Percentiles rank a stretch among this genome's conserved stretches.
Evolutionary conservation across 2,113 vertebrate genomes (phyloP).

Genomic region (Cynoglossus semilaevis): DNA sequence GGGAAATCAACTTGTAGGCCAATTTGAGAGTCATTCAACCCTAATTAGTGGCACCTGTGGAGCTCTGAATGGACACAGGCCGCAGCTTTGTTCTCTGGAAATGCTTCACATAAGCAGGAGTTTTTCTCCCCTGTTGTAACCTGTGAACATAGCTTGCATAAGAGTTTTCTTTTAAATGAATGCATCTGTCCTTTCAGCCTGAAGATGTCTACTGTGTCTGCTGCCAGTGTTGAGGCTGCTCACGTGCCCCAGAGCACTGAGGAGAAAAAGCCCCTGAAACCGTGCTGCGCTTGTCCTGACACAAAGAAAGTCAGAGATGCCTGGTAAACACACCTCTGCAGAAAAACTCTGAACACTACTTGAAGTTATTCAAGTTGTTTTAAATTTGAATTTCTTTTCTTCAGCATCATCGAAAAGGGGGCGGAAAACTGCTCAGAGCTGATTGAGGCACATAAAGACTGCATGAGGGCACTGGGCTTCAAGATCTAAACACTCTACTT

Average conservation of each 20-base stretch:
- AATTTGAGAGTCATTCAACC: no score
- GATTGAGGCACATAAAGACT: slow-evolving; percentile 97
- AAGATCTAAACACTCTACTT: slow-evolving; percentile 80
- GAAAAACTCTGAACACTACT: background rate
- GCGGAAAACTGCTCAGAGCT: slow-evolving; percentile 87
- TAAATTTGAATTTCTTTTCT: background rate
- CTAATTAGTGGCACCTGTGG: no score
- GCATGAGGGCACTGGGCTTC: slow-evolving; percentile 95
- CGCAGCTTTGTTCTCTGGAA: no score
- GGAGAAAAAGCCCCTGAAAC: slow-evolving; percentile 88
- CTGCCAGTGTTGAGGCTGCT: slow-evolving; percentile 73
- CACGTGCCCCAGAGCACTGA: slow-evolving; percentile 40
- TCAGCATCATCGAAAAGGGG: slow-evolving; percentile 96
- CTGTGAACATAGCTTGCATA: no score
- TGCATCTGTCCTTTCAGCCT: slow-evolving; percentile 2
- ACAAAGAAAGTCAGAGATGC: slow-evolving; percentile 92
- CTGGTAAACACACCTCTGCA: slow-evolving; percentile 76
- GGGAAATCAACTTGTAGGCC: no score
- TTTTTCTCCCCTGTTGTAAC: no score
- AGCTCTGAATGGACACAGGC: no score
- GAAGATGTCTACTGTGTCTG: slow-evolving; percentile 76
- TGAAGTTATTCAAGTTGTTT: background rate
- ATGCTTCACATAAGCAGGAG: no score
- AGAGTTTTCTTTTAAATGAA: background rate
- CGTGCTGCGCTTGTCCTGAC: slow-evolving; percentile 96